Percentiles rank a stretch among this genome's conserved stretches.
phyloP scores from a whole-genome alignment of 1,140 invertebrate genomes.

The Diorhabda carinulata region DNA sequence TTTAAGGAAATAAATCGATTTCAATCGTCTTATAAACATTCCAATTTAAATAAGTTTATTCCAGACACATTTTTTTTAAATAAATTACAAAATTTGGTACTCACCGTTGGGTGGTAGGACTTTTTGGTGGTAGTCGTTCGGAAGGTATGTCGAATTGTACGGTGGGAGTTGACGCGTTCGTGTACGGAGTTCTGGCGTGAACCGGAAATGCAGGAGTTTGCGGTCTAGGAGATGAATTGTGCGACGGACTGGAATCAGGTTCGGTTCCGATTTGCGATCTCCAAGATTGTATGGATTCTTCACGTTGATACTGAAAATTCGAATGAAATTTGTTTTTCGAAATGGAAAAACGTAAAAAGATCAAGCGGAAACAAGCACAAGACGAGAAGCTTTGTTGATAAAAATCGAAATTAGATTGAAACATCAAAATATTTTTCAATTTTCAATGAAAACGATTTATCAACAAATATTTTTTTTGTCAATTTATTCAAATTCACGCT shows the following conservation, averaged over 20 bases:
- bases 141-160: constrained; percentile 55
- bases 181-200: constrained; percentile 80
- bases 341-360: too few species aligned
- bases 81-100: constrained; percentile 21
- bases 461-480: too few species aligned
- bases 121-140: constrained; percentile 63
- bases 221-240: constrained; percentile 58
- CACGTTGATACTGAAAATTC: constrained; percentile 48
- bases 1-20: too few species aligned
- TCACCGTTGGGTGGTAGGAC: constrained; percentile 68
- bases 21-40: too few species aligned
- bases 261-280: constrained; percentile 57
- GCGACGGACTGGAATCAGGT: constrained; percentile 51
- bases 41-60: too few species aligned
- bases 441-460: too few species aligned
- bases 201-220: constrained; percentile 88
- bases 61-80: too few species aligned
- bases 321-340: not conserved
- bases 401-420: too few species aligned
- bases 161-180: constrained; percentile 58
- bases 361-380: too few species aligned
- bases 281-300: constrained; percentile 62
- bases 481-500: too few species aligned
- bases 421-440: too few species aligned
- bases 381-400: too few species aligned